phyloP scores from a whole-genome alignment of 1,140 invertebrate genomes.

The Pseudomyrmex concolor region DNA sequence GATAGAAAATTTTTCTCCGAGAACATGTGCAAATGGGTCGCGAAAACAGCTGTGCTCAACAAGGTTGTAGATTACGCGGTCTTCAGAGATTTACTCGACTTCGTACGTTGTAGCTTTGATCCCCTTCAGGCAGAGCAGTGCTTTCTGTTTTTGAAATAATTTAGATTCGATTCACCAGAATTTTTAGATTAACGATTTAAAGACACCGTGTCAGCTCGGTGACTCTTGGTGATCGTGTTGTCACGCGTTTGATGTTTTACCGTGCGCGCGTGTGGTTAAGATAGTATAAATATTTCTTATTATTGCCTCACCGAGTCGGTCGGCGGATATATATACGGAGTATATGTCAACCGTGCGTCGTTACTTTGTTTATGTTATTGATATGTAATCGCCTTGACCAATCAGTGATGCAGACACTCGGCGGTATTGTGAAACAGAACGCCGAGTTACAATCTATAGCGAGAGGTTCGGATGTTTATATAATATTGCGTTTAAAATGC shows the following conservation, averaged over 20 bases:
- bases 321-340: not conserved
- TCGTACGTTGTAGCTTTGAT: not conserved
- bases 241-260: not conserved
- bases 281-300: constrained; percentile 6
- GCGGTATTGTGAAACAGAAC: too few species aligned
- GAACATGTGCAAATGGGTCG: constrained; percentile 43
- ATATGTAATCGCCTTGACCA: not conserved
- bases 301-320: constrained; percentile 4
- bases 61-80: constrained; percentile 1
- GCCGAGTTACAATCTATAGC: too few species aligned
- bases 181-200: too few species aligned
- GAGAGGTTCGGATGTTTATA: too few species aligned
- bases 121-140: not conserved
- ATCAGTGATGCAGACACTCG: not conserved
- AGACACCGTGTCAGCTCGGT: too few species aligned
- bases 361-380: constrained; percentile 26
- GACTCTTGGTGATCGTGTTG: not conserved
- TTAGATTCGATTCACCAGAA: too few species aligned
- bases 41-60: constrained; percentile 41
- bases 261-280: not conserved
- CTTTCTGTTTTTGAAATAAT: too few species aligned
- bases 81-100: not conserved
- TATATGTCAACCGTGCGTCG: not conserved
- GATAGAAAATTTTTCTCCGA: constrained; percentile 52
- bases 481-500: too few species aligned